Evolutionary conservation across 2,888 invertebrate species (phyloP).

Genomic region (Phalangium opilio): DNA sequence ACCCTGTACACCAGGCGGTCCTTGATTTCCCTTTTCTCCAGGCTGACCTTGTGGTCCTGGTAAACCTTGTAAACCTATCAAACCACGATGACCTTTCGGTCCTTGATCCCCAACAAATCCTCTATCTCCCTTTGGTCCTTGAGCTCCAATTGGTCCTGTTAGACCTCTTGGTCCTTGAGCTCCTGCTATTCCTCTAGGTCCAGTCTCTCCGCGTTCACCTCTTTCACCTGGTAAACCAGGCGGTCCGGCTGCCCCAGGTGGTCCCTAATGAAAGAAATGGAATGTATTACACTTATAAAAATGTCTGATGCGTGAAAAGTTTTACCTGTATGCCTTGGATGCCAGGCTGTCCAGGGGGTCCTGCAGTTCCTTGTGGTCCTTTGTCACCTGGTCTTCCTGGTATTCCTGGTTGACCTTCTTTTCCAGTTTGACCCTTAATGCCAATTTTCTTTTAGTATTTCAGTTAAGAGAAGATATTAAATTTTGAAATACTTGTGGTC

Average conservation of each 20-base stretch:
- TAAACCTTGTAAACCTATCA: constrained; percentile 64
- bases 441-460: constrained; percentile 33
- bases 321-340: constrained; percentile 49
- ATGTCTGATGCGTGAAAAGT: no score
- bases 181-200: constrained; percentile 34
- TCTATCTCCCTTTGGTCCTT: constrained; percentile 48
- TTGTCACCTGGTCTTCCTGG: constrained; percentile 43
- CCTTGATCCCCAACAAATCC: constrained; percentile 52
- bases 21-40: constrained; percentile 51
- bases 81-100: constrained; percentile 63
- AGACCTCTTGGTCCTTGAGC: constrained; percentile 40
- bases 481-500: constrained; percentile 29
- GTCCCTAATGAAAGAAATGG: constrained; percentile 12
- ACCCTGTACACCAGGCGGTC: constrained; percentile 40
- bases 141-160: constrained; percentile 62
- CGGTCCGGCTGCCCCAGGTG: constrained; percentile 22
- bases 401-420: constrained; percentile 50
- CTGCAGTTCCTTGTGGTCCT: constrained; percentile 50
- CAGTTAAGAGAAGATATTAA: not conserved
- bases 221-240: constrained; percentile 22
- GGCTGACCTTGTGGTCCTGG: constrained; percentile 48
- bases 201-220: constrained; percentile 21
- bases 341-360: constrained; percentile 39
- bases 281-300: no score
- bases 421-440: constrained; percentile 49